Conservation (phyloP, 2,113 vertebrate species). For the Dasyurus viverrinus region DNA sequence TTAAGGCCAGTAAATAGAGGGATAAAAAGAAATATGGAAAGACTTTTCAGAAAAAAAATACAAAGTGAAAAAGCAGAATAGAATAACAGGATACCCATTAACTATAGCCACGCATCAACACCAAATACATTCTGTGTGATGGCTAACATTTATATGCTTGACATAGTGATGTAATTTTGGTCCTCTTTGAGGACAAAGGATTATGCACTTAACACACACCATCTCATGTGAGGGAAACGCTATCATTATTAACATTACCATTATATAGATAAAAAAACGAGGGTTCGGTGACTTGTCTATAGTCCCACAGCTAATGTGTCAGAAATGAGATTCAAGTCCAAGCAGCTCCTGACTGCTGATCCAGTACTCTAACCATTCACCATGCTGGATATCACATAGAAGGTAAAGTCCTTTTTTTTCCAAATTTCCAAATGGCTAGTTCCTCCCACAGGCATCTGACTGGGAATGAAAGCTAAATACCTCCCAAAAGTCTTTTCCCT, state of each 20-base stretch:
- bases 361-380: not conserved
- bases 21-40: not conserved
- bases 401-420: slow-evolving; percentile 9
- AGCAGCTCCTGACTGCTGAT: not conserved
- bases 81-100: not conserved
- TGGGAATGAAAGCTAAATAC: slow-evolving; percentile 43
- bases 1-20: not conserved
- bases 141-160: not conserved
- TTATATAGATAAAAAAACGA: not conserved
- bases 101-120: too few relatives aligned
- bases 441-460: slow-evolving; percentile 14
- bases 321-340: not conserved
- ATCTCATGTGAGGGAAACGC: not conserved
- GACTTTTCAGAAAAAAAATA: not conserved
- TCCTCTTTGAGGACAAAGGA: not conserved
- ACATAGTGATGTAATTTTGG: not conserved
- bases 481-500: slow-evolving; percentile 28
- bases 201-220: too few relatives aligned
- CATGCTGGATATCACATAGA: not conserved
- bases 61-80: not conserved
- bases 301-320: not conserved
- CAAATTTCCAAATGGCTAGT: not conserved
- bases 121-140: not conserved
- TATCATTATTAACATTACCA: not conserved
- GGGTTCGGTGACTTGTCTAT: not conserved